These are phyloP conservation scores for Hofmannophila pseudospretella DNA, from an alignment of 2,888 invertebrate genomes.

Conservation along the genomic window DNA sequence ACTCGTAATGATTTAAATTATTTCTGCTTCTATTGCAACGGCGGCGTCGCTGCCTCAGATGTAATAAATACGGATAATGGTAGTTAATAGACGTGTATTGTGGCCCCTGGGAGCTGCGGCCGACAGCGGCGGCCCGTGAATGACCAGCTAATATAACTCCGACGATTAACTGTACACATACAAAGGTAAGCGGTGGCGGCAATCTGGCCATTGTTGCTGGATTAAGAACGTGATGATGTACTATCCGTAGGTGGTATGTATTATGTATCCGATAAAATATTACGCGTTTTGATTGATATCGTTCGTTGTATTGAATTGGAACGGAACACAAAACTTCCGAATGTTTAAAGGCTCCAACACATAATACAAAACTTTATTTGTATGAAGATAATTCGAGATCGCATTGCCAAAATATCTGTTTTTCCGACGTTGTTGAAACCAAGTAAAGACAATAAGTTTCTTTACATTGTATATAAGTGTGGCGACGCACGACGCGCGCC, in stretches of 20 bases:
- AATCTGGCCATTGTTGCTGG: constrained; percentile 25
- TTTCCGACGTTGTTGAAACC: too few relatives aligned
- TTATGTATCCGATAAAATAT: constrained; percentile 14
- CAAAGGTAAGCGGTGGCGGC: constrained; percentile 35
- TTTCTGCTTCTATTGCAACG: neutral
- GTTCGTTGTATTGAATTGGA: too few relatives aligned
- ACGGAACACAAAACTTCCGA: too few relatives aligned
- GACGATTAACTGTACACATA: constrained; percentile 26
- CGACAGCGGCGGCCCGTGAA: constrained; percentile 25
- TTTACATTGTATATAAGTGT: too few relatives aligned
- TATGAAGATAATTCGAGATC: too few relatives aligned
- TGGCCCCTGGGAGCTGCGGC: constrained; percentile 29
- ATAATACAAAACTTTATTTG: too few relatives aligned
- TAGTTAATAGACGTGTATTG: constrained; percentile 53
- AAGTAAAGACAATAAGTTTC: too few relatives aligned
- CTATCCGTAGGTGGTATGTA: constrained; percentile 15
- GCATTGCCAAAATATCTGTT: too few relatives aligned
- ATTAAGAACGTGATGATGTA: constrained; percentile 26
- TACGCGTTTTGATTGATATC: neutral
- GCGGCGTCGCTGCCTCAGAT: constrained; percentile 26
- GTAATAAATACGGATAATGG: constrained; percentile 61
- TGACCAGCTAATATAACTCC: constrained; percentile 46
- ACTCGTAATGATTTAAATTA: constrained; percentile 3
- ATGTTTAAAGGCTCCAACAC: too few relatives aligned
- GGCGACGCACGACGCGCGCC: too few relatives aligned